Percentiles rank a stretch among this genome's conserved stretches.
Evolutionary conservation across 2,113 vertebrate genomes (phyloP).

Genomic region (Alligator sinensis): DNA sequence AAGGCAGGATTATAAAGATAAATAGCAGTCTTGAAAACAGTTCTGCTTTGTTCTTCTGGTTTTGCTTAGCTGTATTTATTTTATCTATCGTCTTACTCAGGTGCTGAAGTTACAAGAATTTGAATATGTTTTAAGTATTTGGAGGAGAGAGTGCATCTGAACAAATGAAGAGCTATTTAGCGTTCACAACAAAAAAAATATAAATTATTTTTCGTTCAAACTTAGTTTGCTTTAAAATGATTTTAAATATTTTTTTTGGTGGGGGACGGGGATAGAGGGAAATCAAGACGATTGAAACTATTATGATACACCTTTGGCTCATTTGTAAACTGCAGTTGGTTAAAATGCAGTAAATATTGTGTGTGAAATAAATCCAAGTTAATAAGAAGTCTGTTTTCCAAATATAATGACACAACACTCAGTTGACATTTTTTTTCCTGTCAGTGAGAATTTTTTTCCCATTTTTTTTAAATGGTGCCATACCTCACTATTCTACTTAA

Average conservation of each 20-base stretch:
- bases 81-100: not conserved
- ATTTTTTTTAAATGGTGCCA: not conserved
- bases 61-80: not conserved
- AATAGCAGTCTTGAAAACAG: not conserved
- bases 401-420: not conserved
- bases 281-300: too few species aligned
- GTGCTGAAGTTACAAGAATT: not conserved
- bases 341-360: not conserved
- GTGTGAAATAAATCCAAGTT: not conserved
- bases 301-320: not conserved
- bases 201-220: not conserved
- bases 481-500: not conserved
- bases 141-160: not conserved
- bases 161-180: not conserved
- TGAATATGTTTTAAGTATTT: not conserved
- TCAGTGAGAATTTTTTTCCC: fast-evolving
- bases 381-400: not conserved
- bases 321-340: not conserved
- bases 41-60: not conserved
- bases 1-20: not conserved
- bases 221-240: not conserved
- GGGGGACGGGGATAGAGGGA: not conserved
- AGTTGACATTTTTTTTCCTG: not conserved
- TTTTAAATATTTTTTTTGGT: not conserved
- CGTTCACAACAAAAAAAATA: not conserved